A percentile compares a stretch with the other conserved stretches of the same genome.
Conservation (phyloP, 2,797 vertebrate genomes). For the Strix occidentalis region DNA sequence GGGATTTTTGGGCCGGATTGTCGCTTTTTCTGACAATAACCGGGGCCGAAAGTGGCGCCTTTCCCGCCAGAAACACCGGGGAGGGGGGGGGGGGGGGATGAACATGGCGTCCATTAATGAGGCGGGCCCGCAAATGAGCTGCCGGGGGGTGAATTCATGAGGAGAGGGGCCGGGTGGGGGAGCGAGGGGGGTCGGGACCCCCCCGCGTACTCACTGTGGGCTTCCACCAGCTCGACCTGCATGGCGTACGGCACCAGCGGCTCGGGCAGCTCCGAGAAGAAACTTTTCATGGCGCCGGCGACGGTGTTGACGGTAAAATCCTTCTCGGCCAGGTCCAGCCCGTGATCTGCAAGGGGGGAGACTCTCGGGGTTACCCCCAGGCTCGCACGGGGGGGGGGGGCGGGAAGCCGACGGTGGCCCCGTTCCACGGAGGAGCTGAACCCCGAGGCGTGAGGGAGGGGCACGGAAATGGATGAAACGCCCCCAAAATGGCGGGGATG, state of each 20-base stretch:
- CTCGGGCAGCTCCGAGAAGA: constrained; percentile 93
- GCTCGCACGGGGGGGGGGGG: too few species aligned
- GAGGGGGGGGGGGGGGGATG: too few species aligned
- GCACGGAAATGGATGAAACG: not conserved
- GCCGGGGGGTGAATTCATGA: not conserved
- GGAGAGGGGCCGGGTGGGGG: accelerated
- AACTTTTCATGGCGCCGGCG: constrained; percentile 94
- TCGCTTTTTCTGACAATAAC: too few species aligned
- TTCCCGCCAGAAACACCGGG: too few species aligned
- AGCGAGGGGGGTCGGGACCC: accelerated
- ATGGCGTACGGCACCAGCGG: constrained; percentile 91
- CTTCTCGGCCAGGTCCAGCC: constrained; percentile 90
- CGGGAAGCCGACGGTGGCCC: not conserved
- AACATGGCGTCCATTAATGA: too few species aligned
- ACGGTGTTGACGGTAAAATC: constrained; percentile 93
- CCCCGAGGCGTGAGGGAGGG: too few species aligned
- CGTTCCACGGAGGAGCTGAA: not conserved
- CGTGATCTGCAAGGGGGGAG: constrained; percentile 75
- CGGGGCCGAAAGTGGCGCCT: too few species aligned
- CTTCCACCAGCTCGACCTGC: constrained; percentile 92
- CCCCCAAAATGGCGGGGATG: too few species aligned
- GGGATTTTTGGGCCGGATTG: too few species aligned
- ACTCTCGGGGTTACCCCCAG: not conserved
- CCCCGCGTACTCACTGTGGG: constrained; percentile 82
- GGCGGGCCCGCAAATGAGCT: accelerated